Conservation (phyloP, 2,888 invertebrate genomes). For the Diloba caeruleocephala region DNA sequence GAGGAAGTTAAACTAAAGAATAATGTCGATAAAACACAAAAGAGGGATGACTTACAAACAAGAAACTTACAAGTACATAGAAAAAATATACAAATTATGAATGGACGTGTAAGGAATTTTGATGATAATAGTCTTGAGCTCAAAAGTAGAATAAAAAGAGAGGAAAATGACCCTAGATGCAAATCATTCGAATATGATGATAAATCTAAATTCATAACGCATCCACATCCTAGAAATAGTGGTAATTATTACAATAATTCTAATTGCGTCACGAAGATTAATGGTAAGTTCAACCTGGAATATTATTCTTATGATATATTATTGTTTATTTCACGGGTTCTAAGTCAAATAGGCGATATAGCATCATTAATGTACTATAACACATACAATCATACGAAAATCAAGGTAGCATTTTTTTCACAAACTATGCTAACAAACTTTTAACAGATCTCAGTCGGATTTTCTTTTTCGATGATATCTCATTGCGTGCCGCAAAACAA, state of each 20-base stretch:
- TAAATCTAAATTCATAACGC: slow-evolving; percentile 59
- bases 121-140: slow-evolving; percentile 45
- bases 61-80: slow-evolving; percentile 59
- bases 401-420: too few relatives aligned
- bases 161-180: slow-evolving; percentile 64
- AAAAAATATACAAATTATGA: slow-evolving; percentile 40
- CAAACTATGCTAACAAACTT: too few relatives aligned
- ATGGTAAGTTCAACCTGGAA: slow-evolving; percentile 71
- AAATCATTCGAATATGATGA: slow-evolving; percentile 61
- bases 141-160: slow-evolving; percentile 64
- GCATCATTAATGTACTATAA: too few relatives aligned
- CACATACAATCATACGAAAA: too few relatives aligned
- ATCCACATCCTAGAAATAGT: slow-evolving; percentile 68
- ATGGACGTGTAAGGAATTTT: slow-evolving; percentile 44
- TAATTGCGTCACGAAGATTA: slow-evolving; percentile 74
- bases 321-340: too few relatives aligned
- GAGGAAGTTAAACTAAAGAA: slow-evolving; percentile 26
- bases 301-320: slow-evolving; percentile 2
- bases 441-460: too few relatives aligned
- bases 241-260: slow-evolving; percentile 71
- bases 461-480: too few relatives aligned
- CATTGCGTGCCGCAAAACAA: too few relatives aligned
- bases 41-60: slow-evolving; percentile 25
- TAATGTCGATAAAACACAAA: slow-evolving; percentile 15
- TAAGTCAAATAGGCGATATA: too few relatives aligned